phyloP scores from a whole-genome alignment of 2,797 vertebrate species.

The Eidolon dupreanum region DNA sequence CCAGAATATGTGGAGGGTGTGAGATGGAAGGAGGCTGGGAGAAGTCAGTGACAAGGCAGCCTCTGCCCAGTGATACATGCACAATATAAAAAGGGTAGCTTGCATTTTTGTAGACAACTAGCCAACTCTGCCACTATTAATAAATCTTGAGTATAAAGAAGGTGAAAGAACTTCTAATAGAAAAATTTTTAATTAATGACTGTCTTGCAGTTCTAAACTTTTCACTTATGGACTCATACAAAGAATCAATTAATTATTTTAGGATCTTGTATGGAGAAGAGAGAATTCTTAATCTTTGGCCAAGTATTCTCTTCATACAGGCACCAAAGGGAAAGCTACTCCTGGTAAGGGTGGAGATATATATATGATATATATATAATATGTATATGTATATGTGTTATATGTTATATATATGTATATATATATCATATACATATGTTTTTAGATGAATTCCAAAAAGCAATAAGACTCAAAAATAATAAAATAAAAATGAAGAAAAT shows the following conservation, averaged over 20 bases:
- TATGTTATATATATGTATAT: not conserved
- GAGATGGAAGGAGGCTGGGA: not conserved
- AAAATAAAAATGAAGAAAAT: not conserved
- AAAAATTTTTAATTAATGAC: not conserved
- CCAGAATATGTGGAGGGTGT: not conserved
- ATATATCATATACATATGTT: not conserved
- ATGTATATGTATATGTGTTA: not conserved
- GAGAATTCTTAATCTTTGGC: not conserved
- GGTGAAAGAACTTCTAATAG: not conserved
- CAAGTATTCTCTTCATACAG: not conserved
- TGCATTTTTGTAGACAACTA: not conserved
- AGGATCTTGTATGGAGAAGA: not conserved
- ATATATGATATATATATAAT: not conserved
- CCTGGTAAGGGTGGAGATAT: not conserved
- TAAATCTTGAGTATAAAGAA: not conserved
- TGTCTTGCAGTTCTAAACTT: not conserved
- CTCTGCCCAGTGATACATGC: not conserved
- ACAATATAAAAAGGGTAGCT: not conserved
- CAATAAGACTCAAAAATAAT: not conserved
- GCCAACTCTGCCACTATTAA: not conserved
- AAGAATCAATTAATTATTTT: not conserved
- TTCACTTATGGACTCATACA: not conserved
- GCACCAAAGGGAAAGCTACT: not conserved
- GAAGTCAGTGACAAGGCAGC: not conserved
- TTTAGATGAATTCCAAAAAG: not conserved